These are phyloP conservation scores for Drosophila pallidifrons DNA, from an alignment of 1,140 invertebrate species.

Conservation along the genomic window DNA sequence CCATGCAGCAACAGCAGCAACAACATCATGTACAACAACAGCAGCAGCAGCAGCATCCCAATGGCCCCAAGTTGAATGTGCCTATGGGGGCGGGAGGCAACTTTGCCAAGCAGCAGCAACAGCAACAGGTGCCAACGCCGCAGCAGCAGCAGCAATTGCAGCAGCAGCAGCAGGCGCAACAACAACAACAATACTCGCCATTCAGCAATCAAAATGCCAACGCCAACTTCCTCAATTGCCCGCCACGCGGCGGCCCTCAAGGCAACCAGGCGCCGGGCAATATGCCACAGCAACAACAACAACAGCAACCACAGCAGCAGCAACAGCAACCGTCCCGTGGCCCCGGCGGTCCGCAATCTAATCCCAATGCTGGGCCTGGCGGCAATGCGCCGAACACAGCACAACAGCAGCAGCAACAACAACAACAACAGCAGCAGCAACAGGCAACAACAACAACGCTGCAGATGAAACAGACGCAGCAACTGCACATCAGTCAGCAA, in stretches of 20 bases:
- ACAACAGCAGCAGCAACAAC: slow-evolving; percentile 47
- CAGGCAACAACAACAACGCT: slow-evolving; percentile 86
- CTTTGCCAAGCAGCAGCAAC: slow-evolving; percentile 79
- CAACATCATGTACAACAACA: slow-evolving; percentile 67
- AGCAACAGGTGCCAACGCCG: slow-evolving; percentile 87
- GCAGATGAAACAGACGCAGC: slow-evolving; percentile 94
- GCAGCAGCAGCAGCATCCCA: slow-evolving; percentile 66
- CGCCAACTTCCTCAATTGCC: slow-evolving; percentile 80
- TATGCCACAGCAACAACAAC: slow-evolving; percentile 81
- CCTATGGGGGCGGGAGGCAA: slow-evolving; percentile 84
- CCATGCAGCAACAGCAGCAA: slow-evolving; percentile 77
- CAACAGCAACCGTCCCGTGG: slow-evolving; percentile 72
- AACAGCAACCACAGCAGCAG: slow-evolving; percentile 60
- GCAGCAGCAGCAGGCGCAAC: slow-evolving; percentile 86
- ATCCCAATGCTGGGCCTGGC: slow-evolving; percentile 69
- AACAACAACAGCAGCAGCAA: slow-evolving; percentile 53
- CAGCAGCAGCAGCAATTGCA: slow-evolving; percentile 86
- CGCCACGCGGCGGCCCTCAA: slow-evolving; percentile 85
- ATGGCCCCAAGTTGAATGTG: slow-evolving; percentile 70
- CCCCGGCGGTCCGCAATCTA: slow-evolving; percentile 62
- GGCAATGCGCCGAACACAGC: slow-evolving; percentile 62
- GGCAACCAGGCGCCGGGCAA: slow-evolving; percentile 86
- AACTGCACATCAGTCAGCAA: slow-evolving; percentile 93
- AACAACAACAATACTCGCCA: slow-evolving; percentile 88
- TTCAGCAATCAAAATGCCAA: slow-evolving; percentile 86